Percentiles rank a stretch among this genome's conserved stretches.
phyloP scores from a whole-genome alignment of 64 coral and sea anemone genomes.

The Pocillopora verrucosa region DNA sequence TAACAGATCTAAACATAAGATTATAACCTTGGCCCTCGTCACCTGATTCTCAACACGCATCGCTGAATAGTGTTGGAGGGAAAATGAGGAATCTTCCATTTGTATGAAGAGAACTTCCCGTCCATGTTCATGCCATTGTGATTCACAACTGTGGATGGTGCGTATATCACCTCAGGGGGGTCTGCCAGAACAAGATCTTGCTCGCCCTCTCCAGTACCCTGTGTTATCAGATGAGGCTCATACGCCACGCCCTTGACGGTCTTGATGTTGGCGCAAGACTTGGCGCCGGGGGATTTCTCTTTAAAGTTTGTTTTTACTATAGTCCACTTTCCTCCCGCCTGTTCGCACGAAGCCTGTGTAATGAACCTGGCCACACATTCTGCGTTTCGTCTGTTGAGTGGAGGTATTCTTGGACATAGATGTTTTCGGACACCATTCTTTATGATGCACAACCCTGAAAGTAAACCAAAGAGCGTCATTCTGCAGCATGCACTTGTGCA shows the following conservation, averaged over 20 bases:
- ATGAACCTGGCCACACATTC: slow-evolving; percentile 29
- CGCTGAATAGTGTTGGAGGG: slow-evolving; percentile 37
- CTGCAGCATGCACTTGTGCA: too few species aligned
- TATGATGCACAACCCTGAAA: too few species aligned
- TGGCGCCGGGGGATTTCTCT: background rate
- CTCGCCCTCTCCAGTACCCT: background rate
- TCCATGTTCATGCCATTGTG: slow-evolving; percentile 32
- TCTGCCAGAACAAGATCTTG: slow-evolving; percentile 1
- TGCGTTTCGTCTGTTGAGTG: background rate
- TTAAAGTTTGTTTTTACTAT: background rate
- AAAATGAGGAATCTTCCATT: slow-evolving; percentile 32
- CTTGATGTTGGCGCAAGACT: background rate
- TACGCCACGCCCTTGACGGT: background rate
- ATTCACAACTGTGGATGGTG: slow-evolving; percentile 41
- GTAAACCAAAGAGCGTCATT: too few species aligned
- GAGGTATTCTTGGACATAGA: background rate
- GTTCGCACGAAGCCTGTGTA: background rate
- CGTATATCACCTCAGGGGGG: background rate
- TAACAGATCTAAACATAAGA: too few species aligned
- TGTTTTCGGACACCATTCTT: background rate
- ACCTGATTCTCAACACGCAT: slow-evolving; percentile 49
- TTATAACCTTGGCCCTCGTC: background rate
- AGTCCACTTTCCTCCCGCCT: background rate
- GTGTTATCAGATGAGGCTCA: slow-evolving; percentile 14
- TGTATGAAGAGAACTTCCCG: slow-evolving; percentile 37